A percentile compares a stretch with the other conserved stretches of the same genome.
phyloP scores from a whole-genome alignment of 2,888 invertebrate genomes.

The Byasa hedistus region DNA sequence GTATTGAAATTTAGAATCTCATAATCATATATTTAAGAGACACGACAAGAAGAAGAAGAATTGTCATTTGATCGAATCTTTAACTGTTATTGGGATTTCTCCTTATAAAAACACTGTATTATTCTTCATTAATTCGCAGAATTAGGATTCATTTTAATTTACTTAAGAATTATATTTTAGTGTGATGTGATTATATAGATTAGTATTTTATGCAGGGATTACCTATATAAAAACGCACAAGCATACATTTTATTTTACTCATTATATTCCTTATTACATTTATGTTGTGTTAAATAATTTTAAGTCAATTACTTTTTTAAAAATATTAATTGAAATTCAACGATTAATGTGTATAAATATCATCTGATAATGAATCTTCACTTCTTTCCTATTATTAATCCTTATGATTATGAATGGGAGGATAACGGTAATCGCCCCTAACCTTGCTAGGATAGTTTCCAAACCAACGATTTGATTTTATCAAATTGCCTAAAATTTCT shows the following conservation, averaged over 20 bases:
- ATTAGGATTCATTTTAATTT: not conserved
- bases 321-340: too few relatives aligned
- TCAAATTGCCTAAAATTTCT: not conserved
- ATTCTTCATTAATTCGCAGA: not conserved
- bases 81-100: not conserved
- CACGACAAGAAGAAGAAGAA: too few relatives aligned
- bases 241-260: conserved; percentile 39
- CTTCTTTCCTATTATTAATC: not conserved
- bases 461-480: conserved; percentile 5
- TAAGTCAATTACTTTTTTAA: not conserved
- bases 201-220: conserved; percentile 60
- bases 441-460: not conserved
- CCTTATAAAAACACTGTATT: not conserved
- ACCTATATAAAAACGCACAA: conserved; percentile 62
- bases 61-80: not conserved
- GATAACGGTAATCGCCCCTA: not conserved
- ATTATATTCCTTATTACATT: too few relatives aligned
- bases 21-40: not conserved
- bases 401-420: too few relatives aligned
- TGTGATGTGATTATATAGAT: conserved; percentile 33
- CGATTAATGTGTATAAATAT: too few relatives aligned
- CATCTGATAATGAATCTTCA: not conserved
- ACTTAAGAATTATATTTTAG: conserved; percentile 2
- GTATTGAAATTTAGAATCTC: conserved; percentile 2
- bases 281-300: too few relatives aligned